Evolutionary conservation across 1,140 invertebrate genomes (phyloP).

Genomic region (Ceratosolen fusciceps): DNA sequence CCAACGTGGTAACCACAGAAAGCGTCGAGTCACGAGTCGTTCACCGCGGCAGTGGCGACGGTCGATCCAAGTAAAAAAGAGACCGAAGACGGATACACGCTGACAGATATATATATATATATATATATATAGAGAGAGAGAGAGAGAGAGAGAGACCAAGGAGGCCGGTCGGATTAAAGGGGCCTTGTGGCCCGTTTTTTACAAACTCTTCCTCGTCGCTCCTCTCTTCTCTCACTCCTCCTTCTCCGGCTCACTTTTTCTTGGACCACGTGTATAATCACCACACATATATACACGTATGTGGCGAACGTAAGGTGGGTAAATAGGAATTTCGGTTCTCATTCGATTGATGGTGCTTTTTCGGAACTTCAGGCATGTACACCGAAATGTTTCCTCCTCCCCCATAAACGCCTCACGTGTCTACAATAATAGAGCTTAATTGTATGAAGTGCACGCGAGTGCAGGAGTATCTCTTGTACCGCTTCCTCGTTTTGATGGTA

Average conservation of each 20-base stretch:
- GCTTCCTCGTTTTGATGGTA: neutral
- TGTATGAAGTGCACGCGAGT: neutral
- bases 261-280: neutral
- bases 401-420: neutral
- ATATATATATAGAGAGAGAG: neutral
- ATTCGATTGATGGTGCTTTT: constrained; percentile 4
- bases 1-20: constrained; percentile 13
- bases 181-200: neutral
- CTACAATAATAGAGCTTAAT: neutral
- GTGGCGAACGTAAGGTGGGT: neutral
- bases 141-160: neutral
- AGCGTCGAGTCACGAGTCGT: constrained; percentile 32
- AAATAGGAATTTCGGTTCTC: constrained; percentile 22
- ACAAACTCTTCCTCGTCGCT: neutral
- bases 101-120: too few relatives aligned
- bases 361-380: neutral
- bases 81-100: neutral
- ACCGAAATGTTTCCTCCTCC: constrained; percentile 17
- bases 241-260: neutral
- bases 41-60: constrained; percentile 5
- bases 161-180: neutral
- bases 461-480: neutral
- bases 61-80: neutral
- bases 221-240: neutral
- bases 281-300: neutral